A percentile compares a stretch with the other conserved stretches of the same genome.
phyloP scores from a whole-genome alignment of 2,888 invertebrate species.

The Caenorhabditis doughertyi region DNA sequence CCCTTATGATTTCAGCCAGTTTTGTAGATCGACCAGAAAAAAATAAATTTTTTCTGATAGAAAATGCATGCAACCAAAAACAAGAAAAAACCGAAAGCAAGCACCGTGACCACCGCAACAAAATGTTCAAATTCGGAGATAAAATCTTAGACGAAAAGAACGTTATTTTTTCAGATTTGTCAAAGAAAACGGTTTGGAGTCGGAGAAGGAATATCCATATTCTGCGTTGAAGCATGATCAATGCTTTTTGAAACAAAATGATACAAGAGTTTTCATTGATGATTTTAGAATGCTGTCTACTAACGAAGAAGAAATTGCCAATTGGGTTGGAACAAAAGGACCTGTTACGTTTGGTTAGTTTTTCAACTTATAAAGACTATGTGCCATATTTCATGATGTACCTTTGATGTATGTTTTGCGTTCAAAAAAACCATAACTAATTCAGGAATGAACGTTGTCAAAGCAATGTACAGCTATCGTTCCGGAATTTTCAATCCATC shows the following conservation, averaged over 20 bases:
- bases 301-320: slow-evolving; percentile 75
- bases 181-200: slow-evolving; percentile 70
- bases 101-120: too few species aligned
- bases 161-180: too few species aligned
- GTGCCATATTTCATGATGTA: too few species aligned
- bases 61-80: too few species aligned
- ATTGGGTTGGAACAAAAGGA: slow-evolving; percentile 76
- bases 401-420: too few species aligned
- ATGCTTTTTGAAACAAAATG: slow-evolving; percentile 50
- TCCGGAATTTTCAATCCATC: slow-evolving; percentile 76
- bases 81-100: too few species aligned
- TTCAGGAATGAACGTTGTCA: slow-evolving; percentile 78
- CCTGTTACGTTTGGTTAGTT: slow-evolving; percentile 76
- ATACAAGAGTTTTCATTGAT: slow-evolving; percentile 67
- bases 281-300: slow-evolving; percentile 59
- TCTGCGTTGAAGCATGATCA: slow-evolving; percentile 62
- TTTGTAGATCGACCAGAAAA: too few species aligned
- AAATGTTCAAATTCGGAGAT: too few species aligned
- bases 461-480: slow-evolving; percentile 75
- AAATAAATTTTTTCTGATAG: too few species aligned
- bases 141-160: too few species aligned
- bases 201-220: slow-evolving; percentile 70
- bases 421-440: background rate
- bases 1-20: too few species aligned
- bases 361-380: background rate